Evolutionary conservation across 2,113 vertebrate genomes (phyloP).

Genomic region (Micronycteris hirsuta): DNA sequence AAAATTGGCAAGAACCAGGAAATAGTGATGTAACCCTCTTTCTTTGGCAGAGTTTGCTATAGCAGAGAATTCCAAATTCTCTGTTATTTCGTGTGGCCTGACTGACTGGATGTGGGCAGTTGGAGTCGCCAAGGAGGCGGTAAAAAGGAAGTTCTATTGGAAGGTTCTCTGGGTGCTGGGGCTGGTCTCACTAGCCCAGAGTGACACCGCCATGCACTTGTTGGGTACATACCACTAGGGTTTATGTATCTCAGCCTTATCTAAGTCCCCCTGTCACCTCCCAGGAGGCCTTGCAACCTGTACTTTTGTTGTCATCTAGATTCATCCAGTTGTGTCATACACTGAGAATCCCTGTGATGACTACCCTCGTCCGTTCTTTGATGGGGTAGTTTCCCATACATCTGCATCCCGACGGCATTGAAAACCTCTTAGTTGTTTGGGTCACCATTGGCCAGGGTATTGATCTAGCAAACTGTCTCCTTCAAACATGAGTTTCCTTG

Average conservation of each 20-base stretch:
- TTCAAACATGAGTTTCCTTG: not conserved
- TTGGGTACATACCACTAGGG: not conserved
- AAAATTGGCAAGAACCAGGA: not conserved
- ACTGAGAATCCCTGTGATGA: not conserved
- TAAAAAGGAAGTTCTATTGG: not conserved
- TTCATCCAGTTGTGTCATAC: not conserved
- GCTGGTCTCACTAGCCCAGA: not conserved
- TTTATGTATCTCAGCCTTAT: not conserved
- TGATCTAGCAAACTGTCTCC: not conserved
- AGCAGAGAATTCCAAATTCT: not conserved
- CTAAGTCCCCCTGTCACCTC: not conserved
- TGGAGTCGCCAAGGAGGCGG: not conserved
- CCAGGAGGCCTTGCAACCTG: not conserved
- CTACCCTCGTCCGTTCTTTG: not conserved
- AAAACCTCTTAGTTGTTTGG: not conserved
- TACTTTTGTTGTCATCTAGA: too few species aligned
- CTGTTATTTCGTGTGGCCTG: not conserved
- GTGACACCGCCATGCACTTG: not conserved
- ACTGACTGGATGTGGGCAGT: not conserved
- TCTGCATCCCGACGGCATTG: not conserved
- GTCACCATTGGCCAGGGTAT: not conserved
- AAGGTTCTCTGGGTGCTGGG: not conserved
- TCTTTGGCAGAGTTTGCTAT: not conserved
- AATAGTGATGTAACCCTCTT: not conserved
- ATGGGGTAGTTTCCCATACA: not conserved